Percentiles rank a stretch among this genome's conserved stretches.
Conservation (phyloP, 2,113 vertebrate species). For the Craseonycteris thonglongyai region DNA sequence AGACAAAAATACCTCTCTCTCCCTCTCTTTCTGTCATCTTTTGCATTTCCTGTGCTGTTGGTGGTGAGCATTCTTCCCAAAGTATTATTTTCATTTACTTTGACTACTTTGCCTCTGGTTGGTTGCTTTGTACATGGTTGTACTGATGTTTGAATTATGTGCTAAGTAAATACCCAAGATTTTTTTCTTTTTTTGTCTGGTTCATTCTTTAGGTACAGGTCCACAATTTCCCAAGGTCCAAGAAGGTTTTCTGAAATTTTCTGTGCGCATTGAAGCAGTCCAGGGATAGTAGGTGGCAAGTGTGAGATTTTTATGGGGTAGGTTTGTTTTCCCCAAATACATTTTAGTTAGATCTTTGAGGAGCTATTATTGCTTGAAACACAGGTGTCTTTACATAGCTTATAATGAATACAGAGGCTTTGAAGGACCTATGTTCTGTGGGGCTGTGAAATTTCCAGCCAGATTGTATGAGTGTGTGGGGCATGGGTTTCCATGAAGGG, state of each 20-base stretch:
- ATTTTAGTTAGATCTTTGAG: conserved; percentile 13
- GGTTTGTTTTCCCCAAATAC: neutral
- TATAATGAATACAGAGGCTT: neutral
- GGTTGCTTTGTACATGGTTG: neutral
- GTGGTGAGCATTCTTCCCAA: neutral
- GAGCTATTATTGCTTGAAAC: neutral
- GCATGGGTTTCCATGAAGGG: neutral
- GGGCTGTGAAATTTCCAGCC: neutral
- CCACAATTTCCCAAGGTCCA: neutral
- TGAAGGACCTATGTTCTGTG: neutral
- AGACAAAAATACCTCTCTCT: neutral
- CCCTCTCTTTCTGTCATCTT: neutral
- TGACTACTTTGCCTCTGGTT: neutral
- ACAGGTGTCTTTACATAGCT: neutral
- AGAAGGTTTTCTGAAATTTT: neutral
- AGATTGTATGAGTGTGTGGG: neutral
- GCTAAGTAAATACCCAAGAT: neutral
- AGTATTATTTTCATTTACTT: conserved; percentile 17
- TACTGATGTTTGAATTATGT: neutral
- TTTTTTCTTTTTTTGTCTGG: neutral
- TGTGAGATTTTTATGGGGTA: neutral
- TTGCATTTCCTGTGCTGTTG: neutral
- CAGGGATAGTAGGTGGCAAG: neutral
- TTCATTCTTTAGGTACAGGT: neutral
- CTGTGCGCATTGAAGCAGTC: neutral